Percentiles rank a stretch among this genome's conserved stretches.
Evolutionary conservation across 2,888 invertebrate species (phyloP).

Genomic region (Theretra japonica): DNA sequence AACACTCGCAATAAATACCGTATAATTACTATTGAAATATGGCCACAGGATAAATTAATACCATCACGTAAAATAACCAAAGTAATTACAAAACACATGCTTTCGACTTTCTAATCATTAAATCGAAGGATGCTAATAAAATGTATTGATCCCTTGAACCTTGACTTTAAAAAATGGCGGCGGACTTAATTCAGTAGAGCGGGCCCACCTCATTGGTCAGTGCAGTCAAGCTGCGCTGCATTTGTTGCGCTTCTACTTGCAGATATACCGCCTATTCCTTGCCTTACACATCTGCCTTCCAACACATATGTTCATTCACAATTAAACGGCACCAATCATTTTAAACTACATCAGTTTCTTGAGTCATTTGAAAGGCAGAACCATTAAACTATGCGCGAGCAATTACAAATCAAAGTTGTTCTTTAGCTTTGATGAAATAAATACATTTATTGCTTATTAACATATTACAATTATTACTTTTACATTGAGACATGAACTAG

Average conservation of each 20-base stretch:
- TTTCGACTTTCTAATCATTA: conserved; percentile 20
- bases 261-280: conserved; percentile 71
- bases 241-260: conserved; percentile 66
- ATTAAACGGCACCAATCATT: not conserved
- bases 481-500: conserved; percentile 17
- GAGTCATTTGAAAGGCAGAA: not conserved
- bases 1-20: not conserved
- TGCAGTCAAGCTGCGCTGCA: conserved; percentile 69
- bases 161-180: conserved; percentile 36
- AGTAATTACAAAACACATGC: not conserved
- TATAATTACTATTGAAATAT: not conserved
- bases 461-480: conserved; percentile 19
- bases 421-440: conserved; percentile 21
- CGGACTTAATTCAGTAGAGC: conserved; percentile 62
- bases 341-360: not conserved
- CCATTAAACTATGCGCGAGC: conserved; percentile 14
- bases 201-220: conserved; percentile 66
- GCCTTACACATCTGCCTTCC: conserved; percentile 73
- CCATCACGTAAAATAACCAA: not conserved
- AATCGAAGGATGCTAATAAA: conserved; percentile 7
- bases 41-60: not conserved
- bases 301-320: conserved; percentile 9
- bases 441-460: conserved; percentile 15
- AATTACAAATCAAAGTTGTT: conserved; percentile 19
- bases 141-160: conserved; percentile 23